Evolutionary conservation across 2,888 invertebrate species (phyloP), one percentile per base, ranked within the genome.

Genomic region (Koerneria pararmatus): DNA sequence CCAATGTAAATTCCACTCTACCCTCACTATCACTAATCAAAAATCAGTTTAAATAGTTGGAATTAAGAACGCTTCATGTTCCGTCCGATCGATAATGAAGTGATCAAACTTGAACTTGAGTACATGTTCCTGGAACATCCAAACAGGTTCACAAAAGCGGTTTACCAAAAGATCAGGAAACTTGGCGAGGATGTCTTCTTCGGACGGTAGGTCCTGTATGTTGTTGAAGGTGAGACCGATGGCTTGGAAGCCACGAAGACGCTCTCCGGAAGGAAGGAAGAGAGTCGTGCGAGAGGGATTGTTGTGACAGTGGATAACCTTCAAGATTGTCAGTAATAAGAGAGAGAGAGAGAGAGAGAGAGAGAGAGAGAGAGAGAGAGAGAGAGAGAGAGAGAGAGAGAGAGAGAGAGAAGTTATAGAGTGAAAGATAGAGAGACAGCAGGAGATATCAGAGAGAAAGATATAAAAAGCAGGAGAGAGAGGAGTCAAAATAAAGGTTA

Each of bases 301-400:
- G 65, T 78, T 78, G 71, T 80, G 79, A 66, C 80, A 80, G 58
- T 79, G 79, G 57, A 80, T 71, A 5, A 78, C 65, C 49, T n/a
- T n/a, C n/a, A n/a, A n/a, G n/a, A n/a, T n/a, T n/a, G n/a, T n/a
- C n/a, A n/a, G n/a, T n/a, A n/a, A n/a, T n/a, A n/a, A 46, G 46
- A 46, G 46, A 19, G 46, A 46, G 46, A 46, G 46, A 19, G 46
- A 46, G 46, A 46, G 46, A 19, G 46, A 46, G 46, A 46, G 46
- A 19, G 46, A 46, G 46, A 46, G 46, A 19, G 46, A 46, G 46
- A 46, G 46, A 19, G 46, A 46, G 46, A 46, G 46, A 19, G 46
- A 46, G 46, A 46, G 46, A 19, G 46, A 46, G 46, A 46, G 46
- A 19, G 46, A 46, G 46, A 46, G 46, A 19, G 46, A 46, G 46